phyloP scores from a whole-genome alignment of 2,797 vertebrate genomes.

The Urosaurus nigricauda region DNA sequence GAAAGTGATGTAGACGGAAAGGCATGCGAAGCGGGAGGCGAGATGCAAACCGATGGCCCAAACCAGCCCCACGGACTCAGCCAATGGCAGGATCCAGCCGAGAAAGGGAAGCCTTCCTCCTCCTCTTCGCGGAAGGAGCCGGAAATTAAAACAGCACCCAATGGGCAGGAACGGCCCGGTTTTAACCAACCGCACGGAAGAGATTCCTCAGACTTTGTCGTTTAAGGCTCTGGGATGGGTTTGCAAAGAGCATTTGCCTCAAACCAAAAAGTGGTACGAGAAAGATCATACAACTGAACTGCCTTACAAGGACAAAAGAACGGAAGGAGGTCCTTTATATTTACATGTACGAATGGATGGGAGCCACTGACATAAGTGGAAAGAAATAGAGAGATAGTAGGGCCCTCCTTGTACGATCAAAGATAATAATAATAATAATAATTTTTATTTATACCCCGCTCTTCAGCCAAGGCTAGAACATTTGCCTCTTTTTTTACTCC shows the following conservation, averaged over 20 bases:
- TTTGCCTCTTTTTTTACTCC: background rate
- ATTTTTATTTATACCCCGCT: no score
- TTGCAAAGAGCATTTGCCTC: background rate
- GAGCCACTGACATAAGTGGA: background rate
- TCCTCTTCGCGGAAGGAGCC: background rate
- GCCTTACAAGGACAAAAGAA: background rate
- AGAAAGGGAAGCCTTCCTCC: background rate
- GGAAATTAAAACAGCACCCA: background rate
- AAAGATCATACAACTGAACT: background rate
- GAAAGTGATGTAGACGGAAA: slow-evolving; percentile 83
- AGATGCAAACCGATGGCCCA: slow-evolving; percentile 73
- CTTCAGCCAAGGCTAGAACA: no score
- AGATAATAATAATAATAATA: background rate
- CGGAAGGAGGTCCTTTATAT: no score
- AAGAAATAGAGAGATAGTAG: background rate
- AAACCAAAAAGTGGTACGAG: background rate
- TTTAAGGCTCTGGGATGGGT: background rate
- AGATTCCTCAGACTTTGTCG: background rate
- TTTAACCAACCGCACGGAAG: background rate
- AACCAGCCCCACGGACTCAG: slow-evolving; percentile 59
- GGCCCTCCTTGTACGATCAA: background rate
- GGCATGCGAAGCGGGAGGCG: slow-evolving; percentile 79
- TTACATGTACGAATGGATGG: no score
- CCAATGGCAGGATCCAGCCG: slow-evolving; percentile 27
- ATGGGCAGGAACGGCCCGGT: accelerated